A percentile compares a stretch with the other conserved stretches of the same genome.
These are phyloP conservation scores for Sebastes hopkinsi DNA, from an alignment of 2,797 vertebrate species.

Conservation along the genomic window DNA sequence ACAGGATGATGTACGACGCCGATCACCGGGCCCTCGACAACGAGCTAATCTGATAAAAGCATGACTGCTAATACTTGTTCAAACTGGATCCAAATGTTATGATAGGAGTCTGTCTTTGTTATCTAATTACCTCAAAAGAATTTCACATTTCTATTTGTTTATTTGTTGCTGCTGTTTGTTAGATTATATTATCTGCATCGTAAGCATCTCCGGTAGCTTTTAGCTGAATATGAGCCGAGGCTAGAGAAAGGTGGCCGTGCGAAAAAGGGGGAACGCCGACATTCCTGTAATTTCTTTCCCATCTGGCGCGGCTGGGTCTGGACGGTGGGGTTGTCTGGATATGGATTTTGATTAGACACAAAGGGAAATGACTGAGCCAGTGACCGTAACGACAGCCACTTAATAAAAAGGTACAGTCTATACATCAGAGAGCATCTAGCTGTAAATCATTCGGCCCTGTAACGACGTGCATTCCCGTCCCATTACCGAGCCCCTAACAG, in stretches of 20 bases:
- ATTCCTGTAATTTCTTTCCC: conserved; percentile 45
- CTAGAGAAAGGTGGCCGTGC: conserved; percentile 2
- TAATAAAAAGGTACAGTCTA: conserved; percentile 85
- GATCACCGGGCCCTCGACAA: conserved; percentile 66
- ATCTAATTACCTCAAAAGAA: conserved; percentile 72
- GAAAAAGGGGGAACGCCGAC: conserved; percentile 10
- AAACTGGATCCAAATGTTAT: conserved; percentile 63
- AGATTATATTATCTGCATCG: conserved; percentile 35
- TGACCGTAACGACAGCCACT: conserved; percentile 77
- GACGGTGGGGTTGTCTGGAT: conserved; percentile 52
- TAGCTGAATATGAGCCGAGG: conserved; percentile 9
- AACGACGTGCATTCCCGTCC: conserved; percentile 87
- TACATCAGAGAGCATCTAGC: conserved; percentile 88
- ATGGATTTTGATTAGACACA: conserved; percentile 78
- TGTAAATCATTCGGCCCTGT: conserved; percentile 89
- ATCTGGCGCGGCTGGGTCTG: conserved; percentile 44
- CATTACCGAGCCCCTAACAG: conserved; percentile 86
- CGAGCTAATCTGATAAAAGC: conserved; percentile 69
- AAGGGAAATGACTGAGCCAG: conserved; percentile 74
- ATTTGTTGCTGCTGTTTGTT: conserved; percentile 54
- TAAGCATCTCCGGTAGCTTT: conserved; percentile 17
- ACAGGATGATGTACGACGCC: conserved; percentile 75
- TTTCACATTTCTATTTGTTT: conserved; percentile 64
- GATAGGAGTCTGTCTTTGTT: conserved; percentile 72
- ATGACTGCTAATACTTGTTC: conserved; percentile 70